Evolutionary conservation across 1,140 invertebrate genomes (phyloP).

Genomic region (Drosophila yakuba): DNA sequence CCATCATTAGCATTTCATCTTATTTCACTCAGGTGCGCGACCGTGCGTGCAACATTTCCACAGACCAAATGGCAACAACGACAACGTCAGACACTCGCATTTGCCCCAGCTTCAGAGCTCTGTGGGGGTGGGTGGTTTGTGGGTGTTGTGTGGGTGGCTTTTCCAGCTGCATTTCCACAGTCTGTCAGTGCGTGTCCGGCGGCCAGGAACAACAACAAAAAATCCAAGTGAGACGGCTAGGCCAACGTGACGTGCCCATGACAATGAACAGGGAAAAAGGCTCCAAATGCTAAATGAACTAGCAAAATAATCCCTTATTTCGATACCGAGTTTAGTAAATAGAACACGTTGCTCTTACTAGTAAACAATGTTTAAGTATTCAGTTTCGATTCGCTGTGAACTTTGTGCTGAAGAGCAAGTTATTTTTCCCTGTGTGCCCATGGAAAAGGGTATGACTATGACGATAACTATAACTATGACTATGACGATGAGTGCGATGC

Average conservation of each 20-base stretch:
- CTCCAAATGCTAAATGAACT: too few species aligned
- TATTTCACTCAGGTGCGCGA: conserved; percentile 66
- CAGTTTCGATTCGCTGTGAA: too few species aligned
- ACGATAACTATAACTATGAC: conserved; percentile 2
- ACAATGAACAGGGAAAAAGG: conserved; percentile 5
- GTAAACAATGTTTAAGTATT: too few species aligned
- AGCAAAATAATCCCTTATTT: too few species aligned
- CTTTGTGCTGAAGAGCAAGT: not conserved
- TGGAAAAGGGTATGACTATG: not conserved
- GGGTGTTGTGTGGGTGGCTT: not conserved
- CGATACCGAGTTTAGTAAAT: too few species aligned
- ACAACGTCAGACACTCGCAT: conserved; percentile 15
- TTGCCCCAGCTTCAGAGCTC: not conserved
- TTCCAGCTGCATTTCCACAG: conserved; percentile 59
- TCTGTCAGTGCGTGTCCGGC: conserved; percentile 66
- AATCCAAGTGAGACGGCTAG: conserved; percentile 22
- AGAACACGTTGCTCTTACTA: too few species aligned
- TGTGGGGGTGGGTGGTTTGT: not conserved
- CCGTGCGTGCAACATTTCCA: conserved; percentile 72
- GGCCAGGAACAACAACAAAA: conserved; percentile 49
- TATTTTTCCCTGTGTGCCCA: not conserved
- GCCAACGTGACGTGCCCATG: conserved; percentile 48
- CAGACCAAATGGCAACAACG: conserved; percentile 30
- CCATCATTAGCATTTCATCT: conserved; percentile 79
- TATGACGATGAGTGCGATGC: conserved; percentile 14